phyloP scores from a whole-genome alignment of 2,888 invertebrate species.

The Drosophila colorata region DNA sequence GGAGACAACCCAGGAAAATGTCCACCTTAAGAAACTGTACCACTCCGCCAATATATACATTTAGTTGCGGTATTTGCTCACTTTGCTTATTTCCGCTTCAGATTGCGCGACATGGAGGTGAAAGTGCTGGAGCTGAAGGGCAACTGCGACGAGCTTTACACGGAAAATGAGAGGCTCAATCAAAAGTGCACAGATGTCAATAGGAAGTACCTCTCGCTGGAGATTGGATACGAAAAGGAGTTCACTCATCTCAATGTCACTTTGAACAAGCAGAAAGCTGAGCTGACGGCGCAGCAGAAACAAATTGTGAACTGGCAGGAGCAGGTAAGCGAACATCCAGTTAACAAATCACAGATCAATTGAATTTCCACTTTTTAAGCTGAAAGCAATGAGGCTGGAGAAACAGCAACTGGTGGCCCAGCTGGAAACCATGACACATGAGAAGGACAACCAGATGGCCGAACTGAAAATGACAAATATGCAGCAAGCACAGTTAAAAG shows the following conservation, averaged over 20 bases:
- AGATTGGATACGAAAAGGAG: constrained; percentile 22
- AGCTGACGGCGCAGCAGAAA: background rate
- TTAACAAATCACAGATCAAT: background rate
- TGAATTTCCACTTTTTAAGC: background rate
- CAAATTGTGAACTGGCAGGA: background rate
- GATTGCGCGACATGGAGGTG: background rate
- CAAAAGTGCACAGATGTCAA: background rate
- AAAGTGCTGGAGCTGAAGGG: background rate
- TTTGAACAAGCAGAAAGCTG: background rate
- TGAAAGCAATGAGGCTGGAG: background rate
- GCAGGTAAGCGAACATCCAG: constrained; percentile 9
- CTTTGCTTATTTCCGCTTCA: background rate
- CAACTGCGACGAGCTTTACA: background rate
- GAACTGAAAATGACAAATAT: background rate
- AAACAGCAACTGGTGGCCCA: background rate
- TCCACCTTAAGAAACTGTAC: constrained; percentile 22
- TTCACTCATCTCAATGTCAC: background rate
- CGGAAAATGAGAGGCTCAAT: background rate
- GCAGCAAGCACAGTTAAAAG: constrained; percentile 2
- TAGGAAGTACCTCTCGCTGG: constrained; percentile 13
- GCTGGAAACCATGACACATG: background rate
- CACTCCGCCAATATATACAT: background rate
- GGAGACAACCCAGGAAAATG: constrained; percentile 17
- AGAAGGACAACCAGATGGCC: background rate
- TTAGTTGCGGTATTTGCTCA: background rate